These are phyloP conservation scores for Chorisops tibialis DNA, from an alignment of 2,888 invertebrate genomes.

Conservation along the genomic window DNA sequence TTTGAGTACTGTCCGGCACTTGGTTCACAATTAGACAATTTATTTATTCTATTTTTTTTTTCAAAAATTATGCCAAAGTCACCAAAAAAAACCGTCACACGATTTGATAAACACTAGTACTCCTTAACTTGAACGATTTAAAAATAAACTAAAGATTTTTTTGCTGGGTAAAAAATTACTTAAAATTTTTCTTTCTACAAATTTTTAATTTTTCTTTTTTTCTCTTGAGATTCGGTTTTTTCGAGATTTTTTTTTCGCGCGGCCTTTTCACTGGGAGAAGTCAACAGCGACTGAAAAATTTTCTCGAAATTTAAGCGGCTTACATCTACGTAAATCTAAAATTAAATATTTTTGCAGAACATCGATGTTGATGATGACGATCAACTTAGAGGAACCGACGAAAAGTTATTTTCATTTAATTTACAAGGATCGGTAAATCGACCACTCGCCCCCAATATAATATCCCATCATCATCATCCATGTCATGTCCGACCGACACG, in stretches of 20 bases:
- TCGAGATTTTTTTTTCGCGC: constrained; percentile 30
- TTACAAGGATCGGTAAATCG: too few relatives aligned
- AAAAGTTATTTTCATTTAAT: too few relatives aligned
- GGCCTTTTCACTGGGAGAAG: constrained; percentile 36
- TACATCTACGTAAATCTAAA: constrained; percentile 24
- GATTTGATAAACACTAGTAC: too few relatives aligned
- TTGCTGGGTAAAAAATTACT: neutral
- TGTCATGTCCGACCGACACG: too few relatives aligned
- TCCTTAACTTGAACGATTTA: neutral
- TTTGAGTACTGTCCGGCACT: too few relatives aligned
- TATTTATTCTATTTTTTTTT: neutral
- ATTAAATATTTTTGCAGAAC: constrained; percentile 30
- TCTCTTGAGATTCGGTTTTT: constrained; percentile 17
- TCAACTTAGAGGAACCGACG: neutral
- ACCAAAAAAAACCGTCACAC: too few relatives aligned
- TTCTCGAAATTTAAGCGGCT: constrained; percentile 14
- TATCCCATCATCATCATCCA: too few relatives aligned
- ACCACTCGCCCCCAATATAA: too few relatives aligned
- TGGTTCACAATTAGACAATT: neutral
- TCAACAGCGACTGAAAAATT: constrained; percentile 36
- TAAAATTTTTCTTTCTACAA: too few relatives aligned
- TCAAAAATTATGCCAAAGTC: neutral
- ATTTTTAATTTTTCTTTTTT: neutral
- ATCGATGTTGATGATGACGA: constrained; percentile 3
- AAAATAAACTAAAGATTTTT: neutral